Base-by-base conservation (phyloP, 1,140 invertebrate species). In the Eciton burchellii region DNA sequence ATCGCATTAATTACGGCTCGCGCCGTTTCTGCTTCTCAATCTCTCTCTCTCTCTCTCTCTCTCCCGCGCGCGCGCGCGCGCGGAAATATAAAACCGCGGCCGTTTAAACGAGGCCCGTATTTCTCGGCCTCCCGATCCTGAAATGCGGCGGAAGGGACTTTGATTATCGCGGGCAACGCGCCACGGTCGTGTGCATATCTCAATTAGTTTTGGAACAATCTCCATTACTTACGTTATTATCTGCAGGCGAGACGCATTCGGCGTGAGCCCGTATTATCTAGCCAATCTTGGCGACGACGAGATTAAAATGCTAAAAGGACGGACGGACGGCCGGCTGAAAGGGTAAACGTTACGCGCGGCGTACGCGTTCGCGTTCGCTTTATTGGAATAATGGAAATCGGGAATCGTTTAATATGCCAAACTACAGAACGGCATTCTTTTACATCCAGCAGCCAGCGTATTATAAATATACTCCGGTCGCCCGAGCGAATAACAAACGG, bases 191-290 rank as follows among this genome's bases (percentile, higher is more conserved):
- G 49, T 57, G 63, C 49, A 79, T 56, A 79, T 79, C 63, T 70
- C 74, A 79, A 70, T 79, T 79, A 79, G 63, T 79, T 79, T 70
- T 45, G 49, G 35, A 79, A 79, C 74, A 79, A 79, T 79, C 49
- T 79, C 74, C 74, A 70, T 79, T 70, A 79, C 63, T 79, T 70
- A 70, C 19, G 21, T 79, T 57, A 70, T 79, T 79, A 70, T 70
- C 74, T 77, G 29, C 8, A 35, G n/a, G 19, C n/a, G 74, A 79
- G 70, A 70, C n/a, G 63, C 24, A 70, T n/a, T 19, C n/a, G n/a
- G n/a, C 57, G 56, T 62, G 62, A 74, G 56, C 41, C 63, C 35
- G 14, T 29, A 45, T 45, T 79, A 68, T 79, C 62, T 45, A 54
- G 12, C 16, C 35, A n/a, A 79, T 70, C 41, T 70, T 56, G n/a